phyloP scores from a whole-genome alignment of 92 coral and sea anemone genomes.

The Bergia puertoricense region DNA sequence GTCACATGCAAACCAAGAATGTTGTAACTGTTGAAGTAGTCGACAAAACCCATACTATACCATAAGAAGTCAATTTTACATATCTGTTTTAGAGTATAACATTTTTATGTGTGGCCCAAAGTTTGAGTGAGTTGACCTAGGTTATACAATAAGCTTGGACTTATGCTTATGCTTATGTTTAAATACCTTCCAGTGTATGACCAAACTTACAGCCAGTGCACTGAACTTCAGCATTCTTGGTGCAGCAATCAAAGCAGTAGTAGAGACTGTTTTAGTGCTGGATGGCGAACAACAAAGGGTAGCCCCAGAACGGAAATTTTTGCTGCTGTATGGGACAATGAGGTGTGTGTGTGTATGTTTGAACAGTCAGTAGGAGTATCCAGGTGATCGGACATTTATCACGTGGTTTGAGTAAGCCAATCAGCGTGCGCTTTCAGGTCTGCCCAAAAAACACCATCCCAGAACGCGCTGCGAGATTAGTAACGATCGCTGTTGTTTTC shows the following conservation, averaged over 20 bases:
- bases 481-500: too few species aligned
- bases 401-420: too few species aligned
- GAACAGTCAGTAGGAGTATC: not conserved
- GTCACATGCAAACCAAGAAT: too few species aligned
- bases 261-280: slow-evolving; percentile 67
- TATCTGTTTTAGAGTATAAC: too few species aligned
- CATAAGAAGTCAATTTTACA: too few species aligned
- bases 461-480: too few species aligned
- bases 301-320: slow-evolving; percentile 74
- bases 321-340: slow-evolving; percentile 80
- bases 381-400: not conserved
- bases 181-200: slow-evolving; percentile 63
- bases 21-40: too few species aligned
- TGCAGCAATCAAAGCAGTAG: slow-evolving; percentile 83
- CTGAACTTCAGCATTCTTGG: slow-evolving; percentile 85
- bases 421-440: too few species aligned
- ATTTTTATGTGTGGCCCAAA: not conserved
- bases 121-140: not conserved
- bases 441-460: too few species aligned
- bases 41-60: too few species aligned
- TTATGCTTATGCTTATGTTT: not conserved
- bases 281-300: slow-evolving; percentile 61
- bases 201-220: slow-evolving; percentile 90
- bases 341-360: slow-evolving; percentile 51
- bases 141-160: not conserved